phyloP scores from a whole-genome alignment of 2,888 invertebrate species.

The Lepetodrilus schrolli region DNA sequence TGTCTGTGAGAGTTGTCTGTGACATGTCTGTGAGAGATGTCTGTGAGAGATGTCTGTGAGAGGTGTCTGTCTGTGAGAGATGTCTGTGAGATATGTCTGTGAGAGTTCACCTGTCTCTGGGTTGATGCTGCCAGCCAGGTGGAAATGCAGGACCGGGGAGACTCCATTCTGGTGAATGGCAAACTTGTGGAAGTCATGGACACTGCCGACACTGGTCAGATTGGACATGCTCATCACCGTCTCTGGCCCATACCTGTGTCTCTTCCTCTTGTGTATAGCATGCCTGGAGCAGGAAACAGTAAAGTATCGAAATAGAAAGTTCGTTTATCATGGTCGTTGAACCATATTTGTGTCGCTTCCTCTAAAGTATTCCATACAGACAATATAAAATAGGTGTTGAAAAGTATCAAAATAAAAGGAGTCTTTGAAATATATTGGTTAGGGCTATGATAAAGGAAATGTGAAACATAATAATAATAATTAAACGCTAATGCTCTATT shows the following conservation, averaged over 20 bases:
- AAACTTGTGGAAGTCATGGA: constrained; percentile 94
- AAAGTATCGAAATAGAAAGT: no score
- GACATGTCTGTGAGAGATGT: no score
- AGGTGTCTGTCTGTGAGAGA: no score
- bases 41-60: no score
- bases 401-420: background rate
- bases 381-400: background rate
- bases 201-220: constrained; percentile 83
- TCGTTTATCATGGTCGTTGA: no score
- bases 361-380: background rate
- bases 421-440: no score
- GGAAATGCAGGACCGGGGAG: constrained; percentile 92
- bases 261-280: constrained; percentile 66
- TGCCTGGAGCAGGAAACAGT: constrained; percentile 53
- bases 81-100: no score
- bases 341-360: no score
- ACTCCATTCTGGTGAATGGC: constrained; percentile 86
- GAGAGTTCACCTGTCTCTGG: constrained; percentile 74
- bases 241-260: constrained; percentile 65
- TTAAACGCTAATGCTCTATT: no score
- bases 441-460: no score
- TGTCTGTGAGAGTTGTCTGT: no score
- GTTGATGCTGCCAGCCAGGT: constrained; percentile 84
- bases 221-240: constrained; percentile 61
- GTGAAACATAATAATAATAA: no score